A percentile compares a stretch with the other conserved stretches of the same genome.
Evolutionary conservation across 2,888 invertebrate genomes (phyloP).

Genomic region (Lampropteryx suffumata): DNA sequence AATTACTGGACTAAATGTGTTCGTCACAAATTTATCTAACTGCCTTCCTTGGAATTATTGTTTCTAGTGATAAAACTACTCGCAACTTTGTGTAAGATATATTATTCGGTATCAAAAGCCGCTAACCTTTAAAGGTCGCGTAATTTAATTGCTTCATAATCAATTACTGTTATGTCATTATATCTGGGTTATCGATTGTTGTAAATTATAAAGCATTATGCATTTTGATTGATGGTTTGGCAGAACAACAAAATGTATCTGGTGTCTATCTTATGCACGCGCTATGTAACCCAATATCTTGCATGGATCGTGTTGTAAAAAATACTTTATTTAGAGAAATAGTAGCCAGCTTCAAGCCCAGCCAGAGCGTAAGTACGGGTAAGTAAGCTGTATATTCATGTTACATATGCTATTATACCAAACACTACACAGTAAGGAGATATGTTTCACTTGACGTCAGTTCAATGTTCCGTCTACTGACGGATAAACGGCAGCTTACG

Average conservation of each 20-base stretch:
- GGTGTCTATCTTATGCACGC: no score
- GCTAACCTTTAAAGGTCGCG: constrained; percentile 53
- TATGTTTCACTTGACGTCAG: not conserved
- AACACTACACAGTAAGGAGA: constrained; percentile 4
- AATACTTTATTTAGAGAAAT: no score
- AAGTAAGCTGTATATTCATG: not conserved
- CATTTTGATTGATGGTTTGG: constrained; percentile 12
- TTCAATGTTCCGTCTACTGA: constrained; percentile 15
- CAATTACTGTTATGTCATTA: constrained; percentile 32
- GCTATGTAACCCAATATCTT: no score
- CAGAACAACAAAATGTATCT: not conserved
- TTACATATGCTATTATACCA: not conserved
- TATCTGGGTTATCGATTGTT: constrained; percentile 29
- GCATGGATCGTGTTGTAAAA: no score
- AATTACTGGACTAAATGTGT: not conserved
- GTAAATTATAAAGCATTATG: constrained; percentile 12
- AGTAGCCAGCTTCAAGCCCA: no score
- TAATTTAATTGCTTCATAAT: constrained; percentile 34
- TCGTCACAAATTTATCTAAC: not conserved
- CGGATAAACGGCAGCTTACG: constrained; percentile 28
- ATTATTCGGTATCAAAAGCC: constrained; percentile 24
- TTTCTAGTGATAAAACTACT: constrained; percentile 1
- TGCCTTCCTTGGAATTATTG: not conserved
- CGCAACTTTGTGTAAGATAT: constrained; percentile 1
- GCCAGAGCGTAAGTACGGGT: no score